Conservation (phyloP, 2,888 invertebrate genomes). For the Malacosoma neustria region DNA sequence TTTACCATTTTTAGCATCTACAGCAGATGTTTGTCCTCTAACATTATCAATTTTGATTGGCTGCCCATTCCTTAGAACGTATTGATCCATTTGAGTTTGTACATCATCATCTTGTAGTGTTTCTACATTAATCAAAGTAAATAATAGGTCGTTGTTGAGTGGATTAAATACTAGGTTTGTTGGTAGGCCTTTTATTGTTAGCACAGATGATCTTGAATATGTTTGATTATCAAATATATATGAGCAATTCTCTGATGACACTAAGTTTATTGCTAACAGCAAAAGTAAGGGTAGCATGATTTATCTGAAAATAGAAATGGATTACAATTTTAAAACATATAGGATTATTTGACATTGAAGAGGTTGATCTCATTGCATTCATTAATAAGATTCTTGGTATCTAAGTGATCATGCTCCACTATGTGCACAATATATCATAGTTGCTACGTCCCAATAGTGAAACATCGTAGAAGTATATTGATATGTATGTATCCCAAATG, state of each 20-base stretch:
- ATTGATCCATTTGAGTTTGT: slow-evolving; percentile 65
- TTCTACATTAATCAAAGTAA: slow-evolving; percentile 57
- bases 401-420: too few relatives aligned
- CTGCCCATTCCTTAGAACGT: slow-evolving; percentile 38
- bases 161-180: slow-evolving; percentile 52
- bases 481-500: too few relatives aligned
- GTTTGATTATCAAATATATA: slow-evolving; percentile 31
- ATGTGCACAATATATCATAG: too few relatives aligned
- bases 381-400: too few relatives aligned
- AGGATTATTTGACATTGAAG: too few relatives aligned
- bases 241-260: slow-evolving; percentile 40
- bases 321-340: too few relatives aligned
- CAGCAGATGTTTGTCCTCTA: slow-evolving; percentile 53
- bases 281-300: slow-evolving; percentile 41
- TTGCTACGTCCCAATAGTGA: too few relatives aligned
- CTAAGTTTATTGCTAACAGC: slow-evolving; percentile 31
- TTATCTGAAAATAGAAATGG: slow-evolving; percentile 18
- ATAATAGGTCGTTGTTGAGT: slow-evolving; percentile 39
- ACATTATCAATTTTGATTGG: slow-evolving; percentile 50
- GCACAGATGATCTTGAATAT: slow-evolving; percentile 36
- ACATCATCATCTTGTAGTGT: slow-evolving; percentile 51
- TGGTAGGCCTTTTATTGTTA: slow-evolving; percentile 57
- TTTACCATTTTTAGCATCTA: slow-evolving; percentile 39
- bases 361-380: too few relatives aligned
- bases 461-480: too few relatives aligned